Evolutionary conservation across 2,888 invertebrate genomes (phyloP).

Genomic region (Phymatocera aterrima): DNA sequence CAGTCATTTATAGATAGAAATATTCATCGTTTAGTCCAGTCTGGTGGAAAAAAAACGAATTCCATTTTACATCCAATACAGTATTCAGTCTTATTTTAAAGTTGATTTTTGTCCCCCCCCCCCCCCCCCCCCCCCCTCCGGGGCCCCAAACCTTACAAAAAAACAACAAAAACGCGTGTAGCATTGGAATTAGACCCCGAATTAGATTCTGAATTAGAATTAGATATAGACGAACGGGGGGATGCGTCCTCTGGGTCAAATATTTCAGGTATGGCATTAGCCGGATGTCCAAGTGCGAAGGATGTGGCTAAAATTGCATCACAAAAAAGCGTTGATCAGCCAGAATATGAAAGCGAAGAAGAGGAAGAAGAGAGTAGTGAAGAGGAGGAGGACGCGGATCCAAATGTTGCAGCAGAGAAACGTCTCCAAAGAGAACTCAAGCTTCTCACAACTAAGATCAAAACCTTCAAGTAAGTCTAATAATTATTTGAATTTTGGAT

Average conservation of each 20-base stretch:
- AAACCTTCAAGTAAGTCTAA: slow-evolving; percentile 71
- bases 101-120: neutral
- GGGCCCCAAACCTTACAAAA: neutral
- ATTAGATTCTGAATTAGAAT: slow-evolving; percentile 64
- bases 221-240: slow-evolving; percentile 63
- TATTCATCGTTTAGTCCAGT: neutral
- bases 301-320: slow-evolving; percentile 71
- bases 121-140: neutral
- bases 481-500: neutral
- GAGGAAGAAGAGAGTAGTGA: slow-evolving; percentile 78
- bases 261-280: slow-evolving; percentile 73
- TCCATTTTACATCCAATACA: neutral
- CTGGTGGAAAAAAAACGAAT: neutral
- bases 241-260: slow-evolving; percentile 67
- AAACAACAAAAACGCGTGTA: slow-evolving; percentile 23
- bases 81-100: slow-evolving; percentile 23
- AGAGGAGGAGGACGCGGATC: slow-evolving; percentile 81
- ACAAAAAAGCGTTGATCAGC: slow-evolving; percentile 71
- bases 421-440: slow-evolving; percentile 83
- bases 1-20: neutral
- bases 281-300: slow-evolving; percentile 72
- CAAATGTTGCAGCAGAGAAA: slow-evolving; percentile 79
- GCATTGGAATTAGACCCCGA: slow-evolving; percentile 32
- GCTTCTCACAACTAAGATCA: slow-evolving; percentile 77
- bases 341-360: slow-evolving; percentile 76